Percentiles rank a stretch among this genome's conserved stretches.
phyloP scores from a whole-genome alignment of 2,113 vertebrate species.

The cattle (Bos taurus) region DNA sequence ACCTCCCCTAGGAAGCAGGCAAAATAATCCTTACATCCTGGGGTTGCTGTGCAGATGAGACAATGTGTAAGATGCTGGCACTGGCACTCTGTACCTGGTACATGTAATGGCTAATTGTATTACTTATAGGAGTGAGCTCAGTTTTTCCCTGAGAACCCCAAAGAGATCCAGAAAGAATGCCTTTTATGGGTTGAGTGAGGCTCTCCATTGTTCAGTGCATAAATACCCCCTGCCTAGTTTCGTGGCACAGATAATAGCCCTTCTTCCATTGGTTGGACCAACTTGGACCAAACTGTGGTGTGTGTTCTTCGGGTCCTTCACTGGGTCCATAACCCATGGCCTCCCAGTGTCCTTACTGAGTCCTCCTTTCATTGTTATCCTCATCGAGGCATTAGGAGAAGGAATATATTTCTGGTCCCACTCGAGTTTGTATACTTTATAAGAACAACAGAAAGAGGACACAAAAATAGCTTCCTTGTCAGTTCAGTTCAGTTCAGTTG shows the following conservation, averaged over 20 bases:
- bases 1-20: not conserved
- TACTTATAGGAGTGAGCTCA: not conserved
- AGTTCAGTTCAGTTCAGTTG: too few relatives aligned
- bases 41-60: not conserved
- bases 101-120: not conserved
- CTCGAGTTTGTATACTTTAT: not conserved
- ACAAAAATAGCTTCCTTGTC: not conserved
- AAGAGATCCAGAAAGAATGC: not conserved
- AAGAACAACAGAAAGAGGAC: not conserved
- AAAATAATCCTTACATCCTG: not conserved
- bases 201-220: not conserved
- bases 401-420: not conserved
- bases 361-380: not conserved
- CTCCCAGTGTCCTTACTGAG: not conserved
- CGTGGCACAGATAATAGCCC: too few relatives aligned
- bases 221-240: not conserved
- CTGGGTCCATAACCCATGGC: not conserved
- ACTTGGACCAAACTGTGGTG: not conserved
- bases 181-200: not conserved
- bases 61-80: not conserved
- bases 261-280: not conserved
- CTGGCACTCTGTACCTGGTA: rapidly evolving
- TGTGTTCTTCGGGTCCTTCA: not conserved
- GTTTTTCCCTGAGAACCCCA: not conserved
- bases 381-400: not conserved